These are phyloP conservation scores for Silurus asotus DNA, from an alignment of 2,113 vertebrate genomes.

Conservation along the genomic window DNA sequence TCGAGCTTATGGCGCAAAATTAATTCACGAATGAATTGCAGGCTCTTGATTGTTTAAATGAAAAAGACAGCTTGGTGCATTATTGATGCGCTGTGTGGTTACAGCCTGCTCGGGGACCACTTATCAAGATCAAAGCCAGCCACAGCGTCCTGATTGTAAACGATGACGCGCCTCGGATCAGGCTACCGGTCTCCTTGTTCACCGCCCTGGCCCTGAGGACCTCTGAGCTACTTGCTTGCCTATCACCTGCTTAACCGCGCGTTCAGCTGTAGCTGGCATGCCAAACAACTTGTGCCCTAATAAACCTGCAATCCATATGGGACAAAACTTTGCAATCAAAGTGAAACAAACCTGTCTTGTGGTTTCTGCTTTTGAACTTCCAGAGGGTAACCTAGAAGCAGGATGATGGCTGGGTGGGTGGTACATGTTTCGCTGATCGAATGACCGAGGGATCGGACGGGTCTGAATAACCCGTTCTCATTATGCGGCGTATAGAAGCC, in stretches of 20 bases:
- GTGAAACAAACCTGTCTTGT: neutral
- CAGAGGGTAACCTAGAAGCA: neutral
- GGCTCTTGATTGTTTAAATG: neutral
- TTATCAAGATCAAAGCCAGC: slow-evolving; percentile 33
- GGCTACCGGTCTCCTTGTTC: slow-evolving; percentile 9
- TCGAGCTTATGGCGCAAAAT: neutral
- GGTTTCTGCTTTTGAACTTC: neutral
- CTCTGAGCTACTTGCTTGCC: neutral
- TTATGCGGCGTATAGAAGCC: slow-evolving; percentile 49
- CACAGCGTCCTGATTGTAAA: slow-evolving; percentile 10
- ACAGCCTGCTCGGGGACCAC: neutral
- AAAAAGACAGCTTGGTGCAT: slow-evolving; percentile 28
- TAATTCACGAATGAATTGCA: slow-evolving; percentile 12
- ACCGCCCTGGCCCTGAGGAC: neutral
- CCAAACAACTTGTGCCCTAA: neutral
- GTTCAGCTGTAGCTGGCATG: slow-evolving; percentile 2
- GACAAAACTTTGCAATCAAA: slow-evolving; percentile 8
- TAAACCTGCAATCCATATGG: slow-evolving; percentile 18
- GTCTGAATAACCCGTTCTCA: slow-evolving; percentile 21
- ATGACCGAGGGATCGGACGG: neutral
- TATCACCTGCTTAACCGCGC: slow-evolving; percentile 1
- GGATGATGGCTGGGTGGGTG: neutral
- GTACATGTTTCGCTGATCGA: neutral
- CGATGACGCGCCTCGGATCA: slow-evolving; percentile 8
- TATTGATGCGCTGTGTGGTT: slow-evolving; percentile 20